Evolutionary conservation across 1,140 invertebrate genomes (phyloP).

Genomic region (Asobara japonica): DNA sequence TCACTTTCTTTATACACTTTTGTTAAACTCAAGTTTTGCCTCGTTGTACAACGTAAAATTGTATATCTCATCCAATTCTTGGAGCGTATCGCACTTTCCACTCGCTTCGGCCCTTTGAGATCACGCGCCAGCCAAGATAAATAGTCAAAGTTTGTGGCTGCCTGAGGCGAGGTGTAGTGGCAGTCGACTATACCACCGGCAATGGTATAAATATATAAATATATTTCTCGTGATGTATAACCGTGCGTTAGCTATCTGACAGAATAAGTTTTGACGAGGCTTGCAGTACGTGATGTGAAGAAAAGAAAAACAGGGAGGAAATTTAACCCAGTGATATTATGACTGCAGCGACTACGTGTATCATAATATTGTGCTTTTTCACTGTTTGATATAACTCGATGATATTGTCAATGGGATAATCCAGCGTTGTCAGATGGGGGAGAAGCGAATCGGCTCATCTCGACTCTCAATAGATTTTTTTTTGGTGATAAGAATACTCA

Average conservation of each 20-base stretch:
- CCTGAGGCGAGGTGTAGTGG: background rate
- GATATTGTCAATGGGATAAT: background rate
- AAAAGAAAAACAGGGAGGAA: background rate
- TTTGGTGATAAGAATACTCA: background rate
- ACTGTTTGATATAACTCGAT: background rate
- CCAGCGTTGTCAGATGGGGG: no score
- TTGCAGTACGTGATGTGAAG: background rate
- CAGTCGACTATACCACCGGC: background rate
- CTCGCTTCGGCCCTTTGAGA: background rate
- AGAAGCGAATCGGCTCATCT: background rate
- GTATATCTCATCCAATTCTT: slow-evolving; percentile 2
- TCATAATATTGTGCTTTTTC: background rate
- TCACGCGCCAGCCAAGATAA: slow-evolving; percentile 5
- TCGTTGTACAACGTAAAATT: background rate
- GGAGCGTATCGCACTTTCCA: background rate
- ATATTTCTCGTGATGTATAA: background rate
- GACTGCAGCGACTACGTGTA: background rate
- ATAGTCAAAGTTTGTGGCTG: slow-evolving; percentile 13
- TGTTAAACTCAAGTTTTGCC: background rate
- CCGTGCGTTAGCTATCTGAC: background rate
- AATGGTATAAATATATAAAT: slow-evolving; percentile 3
- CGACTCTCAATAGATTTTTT: background rate
- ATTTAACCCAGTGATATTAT: background rate
- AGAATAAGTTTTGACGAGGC: background rate
- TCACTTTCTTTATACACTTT: background rate